Base-by-base conservation (phyloP, 1,140 invertebrate species). In the Lepidurus packardi region DNA sequence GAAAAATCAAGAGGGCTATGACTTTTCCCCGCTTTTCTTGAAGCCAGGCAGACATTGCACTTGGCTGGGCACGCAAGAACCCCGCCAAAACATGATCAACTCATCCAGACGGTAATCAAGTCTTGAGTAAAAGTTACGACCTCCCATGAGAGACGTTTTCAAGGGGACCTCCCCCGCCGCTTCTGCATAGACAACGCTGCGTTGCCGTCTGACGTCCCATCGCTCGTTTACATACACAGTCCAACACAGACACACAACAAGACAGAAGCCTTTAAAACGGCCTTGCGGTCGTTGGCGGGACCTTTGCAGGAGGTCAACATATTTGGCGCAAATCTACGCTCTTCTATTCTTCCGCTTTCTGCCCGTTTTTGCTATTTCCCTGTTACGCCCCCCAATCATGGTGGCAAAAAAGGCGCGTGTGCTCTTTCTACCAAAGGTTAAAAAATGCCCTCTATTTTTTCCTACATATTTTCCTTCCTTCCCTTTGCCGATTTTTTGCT, bases 21-120 rank as follows among this genome's bases (percentile, higher is more conserved):
- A 3, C 34, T 34, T 34, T 34, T 34, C 3, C 25, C 25, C 25
- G 25, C 25, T 34, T 34, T 34, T 34, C 34, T 65, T 65, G 45
- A 47, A 65, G 53, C 53, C 53, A 65, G 53, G 21, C 8, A 65
- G 8, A n/a, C 21, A n/a, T 65, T 65, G 5, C 21, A n/a, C 53
- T 65, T 9, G 9, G 21, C 16, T n/a, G 16, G 16, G 8, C 53
- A 13, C 21, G 13, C 10, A 4, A 47, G 21, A n/a, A 9, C 53
- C 21, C 53, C 53, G 53, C 53, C 53, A 65, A 65, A 65, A 65
- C 53, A 65, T 65, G 53, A 65, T 65, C 53, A 65, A 65, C 53
- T 21, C 53, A 65, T 16, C 53, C 53, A 65, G 53, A 65, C 53
- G 53, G 53, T 65, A 65, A 65, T 16, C 8, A 65, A 65, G 53